Evolutionary conservation across 1,140 invertebrate species (phyloP).

Genomic region (Bombus difficillimus): DNA sequence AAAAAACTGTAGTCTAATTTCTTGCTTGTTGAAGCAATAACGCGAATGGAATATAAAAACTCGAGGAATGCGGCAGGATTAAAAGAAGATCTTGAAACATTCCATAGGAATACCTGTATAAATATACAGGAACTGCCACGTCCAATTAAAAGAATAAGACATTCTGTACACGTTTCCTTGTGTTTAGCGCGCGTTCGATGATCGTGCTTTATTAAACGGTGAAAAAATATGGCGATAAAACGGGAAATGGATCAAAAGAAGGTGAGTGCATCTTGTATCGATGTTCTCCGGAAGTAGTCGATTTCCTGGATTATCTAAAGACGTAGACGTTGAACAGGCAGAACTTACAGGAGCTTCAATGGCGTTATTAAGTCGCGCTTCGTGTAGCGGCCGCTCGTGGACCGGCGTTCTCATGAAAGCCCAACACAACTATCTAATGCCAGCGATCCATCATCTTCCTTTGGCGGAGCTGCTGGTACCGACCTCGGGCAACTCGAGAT

Average conservation of each 20-base stretch:
- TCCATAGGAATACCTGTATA: too few relatives aligned
- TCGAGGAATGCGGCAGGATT: too few relatives aligned
- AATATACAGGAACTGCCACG: too few relatives aligned
- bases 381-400: constrained; percentile 50
- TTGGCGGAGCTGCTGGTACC: constrained; percentile 74
- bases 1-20: too few relatives aligned
- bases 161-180: background rate
- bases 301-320: constrained; percentile 32
- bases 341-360: constrained; percentile 65
- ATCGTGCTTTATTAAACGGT: background rate
- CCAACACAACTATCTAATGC: constrained; percentile 78
- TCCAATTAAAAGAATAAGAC: too few relatives aligned
- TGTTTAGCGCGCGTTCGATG: background rate
- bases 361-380: constrained; percentile 78
- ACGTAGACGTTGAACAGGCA: constrained; percentile 29
- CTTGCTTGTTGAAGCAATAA: too few relatives aligned
- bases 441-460: constrained; percentile 77
- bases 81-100: too few relatives aligned
- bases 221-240: background rate
- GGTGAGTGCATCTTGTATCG: background rate
- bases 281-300: constrained; percentile 13
- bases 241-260: background rate
- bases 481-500: constrained; percentile 69
- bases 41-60: too few relatives aligned
- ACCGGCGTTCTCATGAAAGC: constrained; percentile 75